phyloP scores from a whole-genome alignment of 2,888 invertebrate genomes.

The Cheilosia scutellata region DNA sequence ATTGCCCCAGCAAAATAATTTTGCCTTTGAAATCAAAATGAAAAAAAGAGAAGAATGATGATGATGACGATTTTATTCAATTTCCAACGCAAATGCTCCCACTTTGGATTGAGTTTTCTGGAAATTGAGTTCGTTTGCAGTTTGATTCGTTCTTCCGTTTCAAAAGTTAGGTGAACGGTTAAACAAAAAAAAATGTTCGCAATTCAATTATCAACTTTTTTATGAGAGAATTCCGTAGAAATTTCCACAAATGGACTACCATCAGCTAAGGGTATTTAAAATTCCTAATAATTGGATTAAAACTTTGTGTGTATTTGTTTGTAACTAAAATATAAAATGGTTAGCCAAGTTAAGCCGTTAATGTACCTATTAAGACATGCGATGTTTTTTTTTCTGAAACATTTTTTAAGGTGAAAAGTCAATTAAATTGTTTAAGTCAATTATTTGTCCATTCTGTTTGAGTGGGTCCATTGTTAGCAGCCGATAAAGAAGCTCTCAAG shows the following conservation, averaged over 20 bases:
- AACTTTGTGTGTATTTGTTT: background rate
- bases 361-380: background rate
- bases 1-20: slow-evolving; percentile 29
- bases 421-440: slow-evolving; percentile 5
- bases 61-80: slow-evolving; percentile 39
- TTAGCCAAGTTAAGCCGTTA: background rate
- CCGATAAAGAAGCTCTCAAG: background rate
- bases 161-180: slow-evolving; percentile 9
- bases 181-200: background rate
- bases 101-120: slow-evolving; percentile 23
- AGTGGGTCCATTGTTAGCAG: background rate
- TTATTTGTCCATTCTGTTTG: slow-evolving; percentile 14
- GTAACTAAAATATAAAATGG: background rate
- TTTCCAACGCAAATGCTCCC: slow-evolving; percentile 23
- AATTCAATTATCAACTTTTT: slow-evolving; percentile 45
- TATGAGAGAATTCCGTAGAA: slow-evolving; percentile 2
- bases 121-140: slow-evolving; percentile 36
- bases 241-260: slow-evolving; percentile 7
- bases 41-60: slow-evolving; percentile 3
- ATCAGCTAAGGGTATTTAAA: slow-evolving; percentile 4
- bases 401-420: slow-evolving; percentile 14
- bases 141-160: slow-evolving; percentile 41
- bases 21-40: slow-evolving; percentile 13
- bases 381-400: background rate
- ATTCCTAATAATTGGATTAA: slow-evolving; percentile 24